Evolutionary conservation across 1,140 invertebrate genomes (phyloP).

Genomic region (Hyles euphorbiae): DNA sequence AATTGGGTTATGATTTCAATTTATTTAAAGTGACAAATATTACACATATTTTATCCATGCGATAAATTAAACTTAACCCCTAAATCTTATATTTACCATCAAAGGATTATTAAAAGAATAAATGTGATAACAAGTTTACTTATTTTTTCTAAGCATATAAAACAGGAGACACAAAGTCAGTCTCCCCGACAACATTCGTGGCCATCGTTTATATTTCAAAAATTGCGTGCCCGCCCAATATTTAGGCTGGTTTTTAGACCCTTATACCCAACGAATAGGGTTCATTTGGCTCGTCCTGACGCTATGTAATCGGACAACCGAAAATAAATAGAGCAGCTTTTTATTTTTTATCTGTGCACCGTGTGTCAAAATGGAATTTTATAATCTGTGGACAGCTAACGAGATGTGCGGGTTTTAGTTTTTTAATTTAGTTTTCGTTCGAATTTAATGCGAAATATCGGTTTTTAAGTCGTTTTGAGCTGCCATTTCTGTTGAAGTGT

Average conservation of each 20-base stretch:
- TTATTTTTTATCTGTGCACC: constrained; percentile 15
- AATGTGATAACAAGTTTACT: neutral
- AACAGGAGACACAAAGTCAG: neutral
- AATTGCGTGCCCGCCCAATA: constrained; percentile 43
- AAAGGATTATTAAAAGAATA: no score
- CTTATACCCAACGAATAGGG: constrained; percentile 16
- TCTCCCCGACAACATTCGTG: constrained; percentile 42
- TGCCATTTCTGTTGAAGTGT: no score
- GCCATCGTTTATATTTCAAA: constrained; percentile 53
- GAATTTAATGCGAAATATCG: no score
- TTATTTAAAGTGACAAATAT: no score
- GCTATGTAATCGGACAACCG: constrained; percentile 8
- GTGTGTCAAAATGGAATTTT: constrained; percentile 16
- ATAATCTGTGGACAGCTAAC: constrained; percentile 15
- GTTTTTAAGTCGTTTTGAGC: no score
- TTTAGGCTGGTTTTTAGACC: constrained; percentile 17
- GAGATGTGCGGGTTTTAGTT: constrained; percentile 1
- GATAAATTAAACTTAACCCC: no score
- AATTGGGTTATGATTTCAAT: no score
- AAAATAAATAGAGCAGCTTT: constrained; percentile 7
- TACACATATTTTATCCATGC: no score
- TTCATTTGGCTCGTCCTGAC: neutral
- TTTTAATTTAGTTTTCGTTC: neutral
- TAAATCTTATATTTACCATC: no score
- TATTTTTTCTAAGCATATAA: neutral